Evolutionary conservation across 2,113 vertebrate genomes (phyloP).

Genomic region (Pygathrix nemaeus): DNA sequence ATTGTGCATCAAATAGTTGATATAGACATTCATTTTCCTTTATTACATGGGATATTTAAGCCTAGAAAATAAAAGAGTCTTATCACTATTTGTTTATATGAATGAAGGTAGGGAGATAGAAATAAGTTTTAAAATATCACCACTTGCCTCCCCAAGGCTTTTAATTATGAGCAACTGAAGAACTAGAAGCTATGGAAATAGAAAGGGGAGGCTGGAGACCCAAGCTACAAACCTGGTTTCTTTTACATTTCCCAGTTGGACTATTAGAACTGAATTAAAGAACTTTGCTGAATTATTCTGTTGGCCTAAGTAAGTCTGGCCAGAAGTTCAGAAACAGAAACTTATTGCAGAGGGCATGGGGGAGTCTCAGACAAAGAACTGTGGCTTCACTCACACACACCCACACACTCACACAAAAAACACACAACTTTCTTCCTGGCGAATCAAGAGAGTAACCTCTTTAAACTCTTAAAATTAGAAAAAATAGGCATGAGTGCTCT

Average conservation of each 20-base stretch:
- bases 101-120: background rate
- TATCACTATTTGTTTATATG: background rate
- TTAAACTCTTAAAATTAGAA: constrained; percentile 24
- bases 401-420: background rate
- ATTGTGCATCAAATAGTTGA: background rate
- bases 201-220: constrained; percentile 7
- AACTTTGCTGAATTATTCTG: constrained; percentile 73
- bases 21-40: background rate
- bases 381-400: constrained; percentile 26
- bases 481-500: background rate
- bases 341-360: constrained; percentile 26
- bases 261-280: constrained; percentile 77
- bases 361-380: background rate
- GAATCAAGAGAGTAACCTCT: background rate
- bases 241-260: constrained; percentile 76
- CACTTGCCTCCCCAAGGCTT: background rate
- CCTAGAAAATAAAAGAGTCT: background rate
- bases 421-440: background rate
- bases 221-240: constrained; percentile 67
- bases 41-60: background rate
- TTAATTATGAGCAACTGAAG: constrained; percentile 10
- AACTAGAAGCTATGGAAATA: constrained; percentile 46
- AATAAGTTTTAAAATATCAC: background rate
- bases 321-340: constrained; percentile 71
- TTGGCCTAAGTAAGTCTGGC: constrained; percentile 66